Evolutionary conservation across 1,140 invertebrate genomes (phyloP).

Genomic region (Drosophila gunungcola): DNA sequence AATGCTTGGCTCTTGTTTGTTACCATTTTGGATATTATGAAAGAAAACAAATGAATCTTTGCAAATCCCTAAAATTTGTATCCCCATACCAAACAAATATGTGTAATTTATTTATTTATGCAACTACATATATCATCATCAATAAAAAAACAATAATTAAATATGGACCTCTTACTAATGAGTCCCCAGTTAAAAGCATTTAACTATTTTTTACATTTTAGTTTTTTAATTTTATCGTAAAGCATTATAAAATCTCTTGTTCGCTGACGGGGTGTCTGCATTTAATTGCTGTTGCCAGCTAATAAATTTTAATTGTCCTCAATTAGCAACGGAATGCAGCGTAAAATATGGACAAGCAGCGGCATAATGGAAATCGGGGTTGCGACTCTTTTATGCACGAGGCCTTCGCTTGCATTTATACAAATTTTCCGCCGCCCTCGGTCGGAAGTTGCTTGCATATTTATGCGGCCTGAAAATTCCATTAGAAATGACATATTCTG

Average conservation of each 20-base stretch:
- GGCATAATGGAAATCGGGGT: constrained; percentile 27
- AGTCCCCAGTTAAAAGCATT: background rate
- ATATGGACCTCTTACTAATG: background rate
- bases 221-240: constrained; percentile 23
- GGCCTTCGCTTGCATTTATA: constrained; percentile 59
- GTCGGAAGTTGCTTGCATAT: constrained; percentile 62
- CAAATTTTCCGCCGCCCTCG: constrained; percentile 24
- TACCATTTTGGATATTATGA: too few relatives aligned
- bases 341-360: constrained; percentile 39
- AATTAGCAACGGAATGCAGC: constrained; percentile 79
- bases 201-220: background rate
- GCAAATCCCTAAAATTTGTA: too few relatives aligned
- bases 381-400: constrained; percentile 22
- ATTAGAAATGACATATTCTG: constrained; percentile 57
- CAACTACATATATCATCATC: too few relatives aligned
- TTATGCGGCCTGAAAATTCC: constrained; percentile 48
- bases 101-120: too few relatives aligned
- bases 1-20: too few relatives aligned
- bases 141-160: background rate
- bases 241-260: constrained; percentile 46
- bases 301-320: constrained; percentile 84
- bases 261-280: constrained; percentile 54
- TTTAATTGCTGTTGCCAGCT: constrained; percentile 83
- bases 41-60: too few relatives aligned
- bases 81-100: too few relatives aligned